Evolutionary conservation across 1,140 invertebrate species (phyloP).

Genomic region (Habropoda laboriosa): DNA sequence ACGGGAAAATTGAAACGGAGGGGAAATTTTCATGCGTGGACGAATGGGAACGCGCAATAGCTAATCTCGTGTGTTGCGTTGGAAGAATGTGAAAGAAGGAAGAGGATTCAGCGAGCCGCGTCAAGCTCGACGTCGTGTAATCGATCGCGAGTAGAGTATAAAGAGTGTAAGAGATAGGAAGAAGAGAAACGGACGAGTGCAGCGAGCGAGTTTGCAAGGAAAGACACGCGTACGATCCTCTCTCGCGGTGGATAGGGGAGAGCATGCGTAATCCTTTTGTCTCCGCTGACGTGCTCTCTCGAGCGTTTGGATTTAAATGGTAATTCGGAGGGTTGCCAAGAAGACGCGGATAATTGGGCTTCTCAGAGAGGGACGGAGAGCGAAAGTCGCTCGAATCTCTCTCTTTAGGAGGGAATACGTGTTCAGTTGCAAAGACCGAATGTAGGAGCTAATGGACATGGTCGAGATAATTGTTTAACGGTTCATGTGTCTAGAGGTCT

Average conservation of each 20-base stretch:
- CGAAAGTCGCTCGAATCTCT: too few species aligned
- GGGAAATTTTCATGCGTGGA: background rate
- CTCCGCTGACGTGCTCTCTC: background rate
- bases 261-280: slow-evolving; percentile 28
- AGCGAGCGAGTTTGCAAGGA: background rate
- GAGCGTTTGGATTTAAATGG: background rate
- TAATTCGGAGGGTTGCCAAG: slow-evolving; percentile 11
- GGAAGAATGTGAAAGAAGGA: background rate
- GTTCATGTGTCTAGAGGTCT: too few species aligned
- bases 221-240: background rate
- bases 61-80: background rate
- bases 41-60: background rate
- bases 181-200: background rate
- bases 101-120: slow-evolving; percentile 2
- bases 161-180: background rate
- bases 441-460: too few species aligned
- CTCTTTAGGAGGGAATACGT: too few species aligned
- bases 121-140: background rate
- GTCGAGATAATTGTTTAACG: too few species aligned
- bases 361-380: too few species aligned
- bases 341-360: background rate
- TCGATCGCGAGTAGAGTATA: background rate
- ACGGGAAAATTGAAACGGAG: background rate
- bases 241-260: background rate
- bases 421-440: too few species aligned